Base-by-base conservation (phyloP, 30 jellyfish, hydroid and myxozoan genomes). In the Nemopilema nomurai region DNA sequence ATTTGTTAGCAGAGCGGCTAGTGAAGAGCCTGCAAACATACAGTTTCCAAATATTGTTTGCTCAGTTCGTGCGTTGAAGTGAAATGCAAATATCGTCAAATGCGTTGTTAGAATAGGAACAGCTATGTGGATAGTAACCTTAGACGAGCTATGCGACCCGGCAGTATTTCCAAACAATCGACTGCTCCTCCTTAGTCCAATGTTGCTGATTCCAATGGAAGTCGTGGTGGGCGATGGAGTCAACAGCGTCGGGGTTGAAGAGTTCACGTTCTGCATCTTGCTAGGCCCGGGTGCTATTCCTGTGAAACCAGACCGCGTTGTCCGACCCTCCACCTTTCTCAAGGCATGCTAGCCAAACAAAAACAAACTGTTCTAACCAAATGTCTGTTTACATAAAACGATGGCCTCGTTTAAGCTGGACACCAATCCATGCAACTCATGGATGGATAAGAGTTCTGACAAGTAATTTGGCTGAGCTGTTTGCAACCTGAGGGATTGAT, bases 141-240 rank as follows among this genome's bases (percentile, higher is more conserved):
- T 85, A 22, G 71, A 51, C 9, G 79, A 41, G 81, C 87, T 77
- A 18, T 69, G 62, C 0, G 87, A 51, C 31, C 89, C 86, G 18
- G 93, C 57, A 19, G 96, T 1, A 49, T 76, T 79, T 9, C 96
- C 97, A 85, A 94, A 94, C 83, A 94, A 73, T 32, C 99, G 65
- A 57, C 94, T 94, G 81, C 99, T 94, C 41, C 99, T 76, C 62
- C 99, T 71, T 31, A 94, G 68, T 9, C 97, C 93, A 26, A 65
- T 66, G 52, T 57, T 72, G 21, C 84, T 65, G 62, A 79, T 50
- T n/a, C 92, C 90, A 31, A 63, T 51, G 4, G 89, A 77, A 23
- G 87, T 81, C 30, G 98, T 83, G 25, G 85, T 62, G 18, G 93
- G 95, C 50, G 98, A 83, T 0, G 98, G 90, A 4, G 97, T 67